A percentile compares a stretch with the other conserved stretches of the same genome.
Conservation (phyloP, 2,113 vertebrate species). For the Sitta europaea region DNA sequence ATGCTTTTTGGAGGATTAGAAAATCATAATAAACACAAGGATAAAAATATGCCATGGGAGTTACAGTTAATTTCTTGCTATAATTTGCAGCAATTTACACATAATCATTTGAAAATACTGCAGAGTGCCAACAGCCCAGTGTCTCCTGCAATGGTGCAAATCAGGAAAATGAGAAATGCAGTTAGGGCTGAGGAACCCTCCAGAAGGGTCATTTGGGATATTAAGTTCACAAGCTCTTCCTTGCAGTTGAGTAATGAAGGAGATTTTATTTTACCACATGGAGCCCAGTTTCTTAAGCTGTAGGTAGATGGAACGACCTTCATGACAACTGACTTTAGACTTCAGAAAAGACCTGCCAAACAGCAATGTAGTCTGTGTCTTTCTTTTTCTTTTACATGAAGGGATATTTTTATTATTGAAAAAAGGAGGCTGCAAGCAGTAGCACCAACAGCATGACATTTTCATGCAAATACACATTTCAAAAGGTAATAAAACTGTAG, state of each 20-base stretch:
- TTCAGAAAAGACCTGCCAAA: not conserved
- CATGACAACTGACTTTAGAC: not conserved
- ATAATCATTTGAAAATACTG: slow-evolving; percentile 35
- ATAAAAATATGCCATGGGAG: slow-evolving; percentile 35
- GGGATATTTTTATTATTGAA: not conserved
- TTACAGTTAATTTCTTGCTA: slow-evolving; percentile 46
- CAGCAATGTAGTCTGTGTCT: not conserved
- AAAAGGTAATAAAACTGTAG: not conserved
- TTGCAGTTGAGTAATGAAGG: not conserved
- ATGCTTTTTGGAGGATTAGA: slow-evolving; percentile 20
- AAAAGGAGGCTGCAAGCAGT: not conserved
- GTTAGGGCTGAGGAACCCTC: not conserved
- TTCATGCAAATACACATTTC: not conserved
- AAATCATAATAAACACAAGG: slow-evolving; percentile 30
- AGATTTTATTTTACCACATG: not conserved
- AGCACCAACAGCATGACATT: not conserved
- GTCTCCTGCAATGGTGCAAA: not conserved
- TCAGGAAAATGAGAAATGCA: not conserved
- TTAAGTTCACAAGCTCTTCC: not conserved
- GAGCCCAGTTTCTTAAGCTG: not conserved
- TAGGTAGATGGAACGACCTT: not conserved
- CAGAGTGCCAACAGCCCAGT: not conserved
- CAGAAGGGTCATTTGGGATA: not conserved
- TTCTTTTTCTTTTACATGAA: not conserved
- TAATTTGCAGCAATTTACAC: slow-evolving; percentile 52